Evolutionary conservation across 2,113 vertebrate species (phyloP).

Genomic region (Oophaga pumilio): DNA sequence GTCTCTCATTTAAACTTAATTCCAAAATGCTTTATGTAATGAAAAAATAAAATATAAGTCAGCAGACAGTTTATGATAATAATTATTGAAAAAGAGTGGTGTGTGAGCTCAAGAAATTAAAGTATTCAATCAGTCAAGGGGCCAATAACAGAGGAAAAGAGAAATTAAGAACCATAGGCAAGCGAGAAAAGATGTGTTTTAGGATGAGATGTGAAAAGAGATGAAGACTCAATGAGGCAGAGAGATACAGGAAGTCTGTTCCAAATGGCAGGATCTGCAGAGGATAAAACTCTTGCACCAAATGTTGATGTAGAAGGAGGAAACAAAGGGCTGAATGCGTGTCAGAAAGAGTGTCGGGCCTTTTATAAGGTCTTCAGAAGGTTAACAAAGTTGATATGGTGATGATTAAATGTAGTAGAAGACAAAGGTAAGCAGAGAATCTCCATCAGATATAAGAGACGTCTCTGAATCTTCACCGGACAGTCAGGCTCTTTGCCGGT

Average conservation of each 20-base stretch:
- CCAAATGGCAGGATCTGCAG: slow-evolving; percentile 55
- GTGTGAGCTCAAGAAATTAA: slow-evolving; percentile 54
- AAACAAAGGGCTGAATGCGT: slow-evolving; percentile 47
- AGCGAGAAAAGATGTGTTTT: slow-evolving; percentile 59
- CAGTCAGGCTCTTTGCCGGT: too few species aligned
- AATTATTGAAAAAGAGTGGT: slow-evolving; percentile 56
- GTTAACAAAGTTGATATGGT: slow-evolving; percentile 2
- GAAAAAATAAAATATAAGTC: slow-evolving; percentile 58
- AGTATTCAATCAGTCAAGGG: slow-evolving; percentile 59
- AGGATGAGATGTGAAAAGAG: slow-evolving; percentile 59
- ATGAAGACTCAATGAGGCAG: slow-evolving; percentile 59
- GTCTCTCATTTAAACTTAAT: slow-evolving; percentile 49
- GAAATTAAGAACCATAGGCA: slow-evolving; percentile 59
- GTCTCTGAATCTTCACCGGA: background rate
- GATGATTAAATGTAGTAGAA: background rate
- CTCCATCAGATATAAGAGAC: background rate
- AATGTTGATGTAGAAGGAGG: slow-evolving; percentile 51
- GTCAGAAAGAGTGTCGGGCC: slow-evolving; percentile 13
- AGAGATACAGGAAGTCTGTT: slow-evolving; percentile 58
- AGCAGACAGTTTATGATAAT: slow-evolving; percentile 58
- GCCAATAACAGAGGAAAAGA: slow-evolving; percentile 58
- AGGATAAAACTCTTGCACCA: slow-evolving; percentile 57
- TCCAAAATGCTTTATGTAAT: slow-evolving; percentile 56
- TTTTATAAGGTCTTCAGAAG: slow-evolving; percentile 37
- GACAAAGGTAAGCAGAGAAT: background rate